phyloP scores from a whole-genome alignment of 2,113 vertebrate genomes.

The Gasterosteus aculeatus region DNA sequence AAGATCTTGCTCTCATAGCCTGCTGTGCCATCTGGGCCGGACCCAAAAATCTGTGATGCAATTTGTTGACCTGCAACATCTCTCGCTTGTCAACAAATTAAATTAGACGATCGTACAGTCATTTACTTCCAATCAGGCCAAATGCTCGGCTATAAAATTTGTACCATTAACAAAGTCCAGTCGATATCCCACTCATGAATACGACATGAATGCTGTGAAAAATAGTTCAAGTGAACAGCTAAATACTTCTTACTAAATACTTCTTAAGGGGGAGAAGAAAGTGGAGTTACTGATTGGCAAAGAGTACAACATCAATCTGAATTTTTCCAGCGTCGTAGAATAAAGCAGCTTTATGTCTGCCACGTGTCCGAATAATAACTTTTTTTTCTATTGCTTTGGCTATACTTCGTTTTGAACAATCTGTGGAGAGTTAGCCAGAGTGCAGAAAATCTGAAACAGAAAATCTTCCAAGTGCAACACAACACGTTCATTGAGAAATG shows the following conservation, averaged over 20 bases:
- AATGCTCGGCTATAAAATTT: conserved; percentile 13
- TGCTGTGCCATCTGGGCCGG: background rate
- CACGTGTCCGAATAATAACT: background rate
- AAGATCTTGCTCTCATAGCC: background rate
- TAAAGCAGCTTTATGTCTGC: conserved; percentile 15
- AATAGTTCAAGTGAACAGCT: conserved; percentile 2
- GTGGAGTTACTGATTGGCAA: conserved; percentile 25
- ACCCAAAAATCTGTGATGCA: conserved; percentile 9
- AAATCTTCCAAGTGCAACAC: too few relatives aligned
- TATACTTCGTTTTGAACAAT: background rate
- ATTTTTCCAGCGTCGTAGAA: conserved; percentile 15
- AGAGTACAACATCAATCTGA: conserved; percentile 16
- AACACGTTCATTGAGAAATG: too few relatives aligned
- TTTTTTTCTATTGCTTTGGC: background rate
- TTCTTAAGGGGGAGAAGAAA: conserved; percentile 8
- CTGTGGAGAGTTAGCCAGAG: background rate
- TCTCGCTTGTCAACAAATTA: conserved; percentile 9
- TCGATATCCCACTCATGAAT: background rate
- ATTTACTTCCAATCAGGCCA: conserved; percentile 26
- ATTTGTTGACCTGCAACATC: conserved; percentile 1
- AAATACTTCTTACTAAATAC: conserved; percentile 18
- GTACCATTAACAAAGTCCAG: conserved; percentile 3
- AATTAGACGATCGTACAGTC: background rate
- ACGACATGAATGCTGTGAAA: conserved; percentile 25
- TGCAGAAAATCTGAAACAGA: too few relatives aligned